Evolutionary conservation across 35 echinoderm and acorn worm genomes (phyloP).

Genomic region (Antedon bifida): DNA sequence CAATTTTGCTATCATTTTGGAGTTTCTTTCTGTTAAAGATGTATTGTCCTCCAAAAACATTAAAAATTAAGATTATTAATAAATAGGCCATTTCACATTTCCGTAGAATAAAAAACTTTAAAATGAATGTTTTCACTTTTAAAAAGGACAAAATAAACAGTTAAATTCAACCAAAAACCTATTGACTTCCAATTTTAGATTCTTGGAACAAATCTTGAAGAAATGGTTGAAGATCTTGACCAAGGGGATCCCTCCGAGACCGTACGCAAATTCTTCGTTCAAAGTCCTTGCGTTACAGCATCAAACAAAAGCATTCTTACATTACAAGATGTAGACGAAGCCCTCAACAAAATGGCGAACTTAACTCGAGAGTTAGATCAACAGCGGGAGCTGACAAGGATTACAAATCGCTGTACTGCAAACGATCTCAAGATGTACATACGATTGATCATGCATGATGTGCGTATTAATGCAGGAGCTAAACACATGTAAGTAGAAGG

Average conservation of each 20-base stretch:
- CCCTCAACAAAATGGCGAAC: constrained; percentile 44
- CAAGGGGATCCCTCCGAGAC: constrained; percentile 96
- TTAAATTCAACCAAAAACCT: too few relatives aligned
- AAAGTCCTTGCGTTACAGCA: constrained; percentile 28
- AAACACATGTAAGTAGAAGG: constrained; percentile 99
- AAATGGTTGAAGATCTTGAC: constrained; percentile 89
- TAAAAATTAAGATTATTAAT: too few relatives aligned
- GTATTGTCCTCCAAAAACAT: too few relatives aligned
- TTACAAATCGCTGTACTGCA: constrained; percentile 52
- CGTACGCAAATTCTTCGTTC: constrained; percentile 55
- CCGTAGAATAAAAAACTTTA: too few relatives aligned
- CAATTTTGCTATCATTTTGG: too few relatives aligned
- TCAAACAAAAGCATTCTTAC: constrained; percentile 66
- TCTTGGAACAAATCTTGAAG: constrained; percentile 68
- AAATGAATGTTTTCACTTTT: too few relatives aligned
- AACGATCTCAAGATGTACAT: constrained; percentile 95
- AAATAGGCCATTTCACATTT: too few relatives aligned
- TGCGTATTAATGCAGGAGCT: constrained; percentile 88
- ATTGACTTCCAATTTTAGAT: constrained; percentile 64
- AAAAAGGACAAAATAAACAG: too few relatives aligned
- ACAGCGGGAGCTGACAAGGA: constrained; percentile 62
- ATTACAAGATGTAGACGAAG: constrained; percentile 69
- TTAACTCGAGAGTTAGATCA: constrained; percentile 59
- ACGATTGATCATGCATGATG: constrained; percentile 80
- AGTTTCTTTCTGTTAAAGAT: too few relatives aligned